Conservation (phyloP, 2,888 invertebrate genomes). For the Ornithoptera priamus region DNA sequence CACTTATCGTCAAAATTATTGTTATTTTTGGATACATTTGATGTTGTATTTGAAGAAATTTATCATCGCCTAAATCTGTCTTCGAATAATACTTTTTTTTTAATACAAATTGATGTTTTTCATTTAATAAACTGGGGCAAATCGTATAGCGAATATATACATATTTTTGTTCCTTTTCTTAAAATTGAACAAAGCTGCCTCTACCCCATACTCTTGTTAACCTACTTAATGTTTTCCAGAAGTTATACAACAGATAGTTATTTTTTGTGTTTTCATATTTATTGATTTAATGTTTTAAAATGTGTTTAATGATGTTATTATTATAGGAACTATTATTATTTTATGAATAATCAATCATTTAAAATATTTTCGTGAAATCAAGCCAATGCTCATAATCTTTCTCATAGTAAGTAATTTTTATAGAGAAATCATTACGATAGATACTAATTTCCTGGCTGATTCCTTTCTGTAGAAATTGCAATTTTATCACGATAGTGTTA, state of each 20-base stretch:
- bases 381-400: background rate
- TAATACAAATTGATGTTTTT: too few relatives aligned
- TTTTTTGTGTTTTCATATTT: background rate
- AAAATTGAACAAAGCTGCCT: conserved; percentile 48
- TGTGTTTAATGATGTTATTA: background rate
- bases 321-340: background rate
- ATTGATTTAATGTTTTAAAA: background rate
- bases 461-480: background rate
- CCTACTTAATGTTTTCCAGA: conserved; percentile 36
- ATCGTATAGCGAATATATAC: background rate
- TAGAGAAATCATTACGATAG: background rate
- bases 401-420: background rate
- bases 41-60: too few relatives aligned
- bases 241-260: background rate
- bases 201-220: conserved; percentile 41
- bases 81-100: too few relatives aligned
- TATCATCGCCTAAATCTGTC: too few relatives aligned
- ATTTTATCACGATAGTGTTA: background rate
- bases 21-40: too few relatives aligned
- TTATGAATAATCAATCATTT: background rate
- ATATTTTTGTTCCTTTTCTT: background rate
- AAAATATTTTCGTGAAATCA: background rate
- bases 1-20: too few relatives aligned
- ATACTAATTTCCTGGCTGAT: background rate
- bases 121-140: too few relatives aligned